Conservation (phyloP, 2,113 vertebrate genomes). For the Albula glossodonta region DNA sequence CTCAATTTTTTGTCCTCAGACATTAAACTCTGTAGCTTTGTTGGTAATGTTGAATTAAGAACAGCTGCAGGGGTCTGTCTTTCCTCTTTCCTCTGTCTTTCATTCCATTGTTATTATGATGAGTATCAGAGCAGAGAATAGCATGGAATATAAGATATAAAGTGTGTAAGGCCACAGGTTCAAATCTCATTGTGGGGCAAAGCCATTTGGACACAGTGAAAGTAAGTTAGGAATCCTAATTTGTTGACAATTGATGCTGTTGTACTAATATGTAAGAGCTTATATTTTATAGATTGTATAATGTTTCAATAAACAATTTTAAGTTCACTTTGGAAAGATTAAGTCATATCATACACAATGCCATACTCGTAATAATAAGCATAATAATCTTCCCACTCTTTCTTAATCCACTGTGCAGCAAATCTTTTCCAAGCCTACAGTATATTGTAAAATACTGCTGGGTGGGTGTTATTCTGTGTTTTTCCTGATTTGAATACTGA, state of each 20-base stretch:
- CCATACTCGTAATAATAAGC: background rate
- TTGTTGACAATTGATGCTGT: too few relatives aligned
- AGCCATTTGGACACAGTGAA: too few relatives aligned
- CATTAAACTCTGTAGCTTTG: background rate
- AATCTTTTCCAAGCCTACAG: background rate
- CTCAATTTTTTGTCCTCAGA: background rate
- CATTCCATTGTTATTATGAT: background rate
- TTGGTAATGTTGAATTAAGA: background rate
- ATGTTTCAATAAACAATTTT: background rate
- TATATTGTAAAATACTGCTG: background rate
- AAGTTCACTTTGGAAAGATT: background rate
- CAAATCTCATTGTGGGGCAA: too few relatives aligned
- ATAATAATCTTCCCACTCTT: background rate
- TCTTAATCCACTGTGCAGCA: background rate
- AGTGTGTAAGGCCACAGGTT: background rate
- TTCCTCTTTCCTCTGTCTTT: background rate
- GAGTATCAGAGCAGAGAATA: background rate
- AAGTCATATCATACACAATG: background rate
- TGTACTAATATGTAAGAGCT: too few relatives aligned
- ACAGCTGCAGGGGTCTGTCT: background rate
- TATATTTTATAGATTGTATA: too few relatives aligned
- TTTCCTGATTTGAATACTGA: slow-evolving; percentile 4
- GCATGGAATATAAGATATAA: background rate
- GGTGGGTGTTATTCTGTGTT: background rate
- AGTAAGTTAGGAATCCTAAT: too few relatives aligned